Base-by-base conservation (phyloP, 92 coral and sea anemone species). In the Hydrozoanthus gracilis region DNA sequence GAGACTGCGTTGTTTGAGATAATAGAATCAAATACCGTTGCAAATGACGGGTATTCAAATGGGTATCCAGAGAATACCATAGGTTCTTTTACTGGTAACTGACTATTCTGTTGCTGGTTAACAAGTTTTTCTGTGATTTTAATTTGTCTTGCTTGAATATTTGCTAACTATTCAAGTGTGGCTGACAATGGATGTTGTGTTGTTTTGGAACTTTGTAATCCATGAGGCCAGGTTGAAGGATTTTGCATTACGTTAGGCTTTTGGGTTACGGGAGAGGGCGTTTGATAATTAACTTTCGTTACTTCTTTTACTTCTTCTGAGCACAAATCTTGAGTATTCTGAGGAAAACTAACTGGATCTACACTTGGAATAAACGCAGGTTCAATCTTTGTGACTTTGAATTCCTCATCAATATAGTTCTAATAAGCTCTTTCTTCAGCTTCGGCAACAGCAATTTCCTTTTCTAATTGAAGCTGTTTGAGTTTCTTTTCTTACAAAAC, bases 11-110 rank as follows among this genome's bases (percentile, higher is more conserved):
- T n/a, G n/a, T n/a, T n/a, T n/a, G n/a, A n/a, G n/a, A n/a, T n/a
- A n/a, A n/a, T n/a, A n/a, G n/a, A n/a, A n/a, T n/a, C n/a, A n/a
- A n/a, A n/a, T n/a, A n/a, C n/a, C n/a, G n/a, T 60, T 3, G 51
- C 77, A 27, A 79, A 91, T 56, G 82, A 86, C 45, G 84, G 89
- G 51, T 73, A 89, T 44, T 60, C 87, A 70, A 79, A 89, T 14
- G 16, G 48, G 64, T 86, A 79, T 47, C 88, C 90, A 8, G 88
- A 71, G 80, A 91, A 91, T 0, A 76, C 64, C 2, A 92, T 92
- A n/a, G 83, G 94, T 79, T 91, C 92, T 76, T 91, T 88, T 1
- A 88, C 88, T 27, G 92, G 94, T 6, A 88, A 75, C 77, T 47
- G 56, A n/a, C n/a, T n/a, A n/a, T n/a, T n/a, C n/a, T n/a, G n/a